A percentile compares a stretch with the other conserved stretches of the same genome.
Evolutionary conservation across 1,140 invertebrate species (phyloP).

Genomic region (Zaprionus inermis): DNA sequence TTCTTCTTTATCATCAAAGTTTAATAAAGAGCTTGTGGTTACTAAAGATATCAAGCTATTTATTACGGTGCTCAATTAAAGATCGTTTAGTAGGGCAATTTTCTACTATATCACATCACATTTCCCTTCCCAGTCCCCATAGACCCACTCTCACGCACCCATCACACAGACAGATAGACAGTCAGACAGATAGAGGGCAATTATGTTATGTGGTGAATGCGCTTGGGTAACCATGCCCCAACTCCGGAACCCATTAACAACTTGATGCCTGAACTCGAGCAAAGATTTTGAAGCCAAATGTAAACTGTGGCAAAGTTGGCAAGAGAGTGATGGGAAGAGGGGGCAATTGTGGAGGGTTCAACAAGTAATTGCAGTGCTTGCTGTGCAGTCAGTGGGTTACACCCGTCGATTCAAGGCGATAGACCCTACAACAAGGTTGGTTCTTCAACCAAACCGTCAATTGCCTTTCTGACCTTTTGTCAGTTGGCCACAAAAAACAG

Average conservation of each 20-base stretch:
- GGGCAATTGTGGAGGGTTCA: neutral
- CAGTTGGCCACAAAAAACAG: constrained; percentile 26
- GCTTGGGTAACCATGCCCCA: constrained; percentile 22
- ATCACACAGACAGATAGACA: constrained; percentile 9
- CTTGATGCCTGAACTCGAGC: constrained; percentile 6
- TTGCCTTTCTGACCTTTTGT: constrained; percentile 70
- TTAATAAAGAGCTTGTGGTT: neutral
- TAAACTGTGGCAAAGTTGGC: neutral
- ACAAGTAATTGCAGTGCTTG: constrained; percentile 29
- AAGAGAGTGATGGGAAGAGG: neutral
- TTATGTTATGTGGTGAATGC: constrained; percentile 21
- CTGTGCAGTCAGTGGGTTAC: constrained; percentile 33
- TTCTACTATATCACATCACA: constrained; percentile 14
- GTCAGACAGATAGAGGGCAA: neutral
- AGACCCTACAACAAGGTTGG: constrained; percentile 73
- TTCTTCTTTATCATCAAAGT: neutral
- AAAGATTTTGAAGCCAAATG: neutral
- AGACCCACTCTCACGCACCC: constrained; percentile 16
- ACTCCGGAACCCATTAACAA: constrained; percentile 41
- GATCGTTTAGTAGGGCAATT: constrained; percentile 23
- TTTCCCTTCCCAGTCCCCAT: constrained; percentile 21
- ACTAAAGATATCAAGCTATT: constrained; percentile 6
- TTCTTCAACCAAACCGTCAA: constrained; percentile 49
- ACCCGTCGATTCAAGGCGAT: constrained; percentile 52
- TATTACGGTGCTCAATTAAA: constrained; percentile 20